A percentile compares a stretch with the other conserved stretches of the same genome.
Evolutionary conservation across 2,797 vertebrate genomes (phyloP).

Genomic region (Ptychadena robeensis): DNA sequence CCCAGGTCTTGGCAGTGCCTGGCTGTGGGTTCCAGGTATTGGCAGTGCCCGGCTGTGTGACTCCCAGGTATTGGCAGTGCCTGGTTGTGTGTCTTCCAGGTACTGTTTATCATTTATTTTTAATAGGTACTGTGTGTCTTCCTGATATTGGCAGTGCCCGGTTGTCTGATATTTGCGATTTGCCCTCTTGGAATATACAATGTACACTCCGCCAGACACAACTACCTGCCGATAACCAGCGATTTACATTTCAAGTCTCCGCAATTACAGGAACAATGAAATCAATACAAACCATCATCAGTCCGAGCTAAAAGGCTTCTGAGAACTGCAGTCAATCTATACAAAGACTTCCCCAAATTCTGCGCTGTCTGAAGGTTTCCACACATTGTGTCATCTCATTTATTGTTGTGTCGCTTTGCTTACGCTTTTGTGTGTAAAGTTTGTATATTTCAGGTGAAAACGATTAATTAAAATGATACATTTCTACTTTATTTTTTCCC

Average conservation of each 20-base stretch:
- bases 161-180: conserved; percentile 31
- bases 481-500: too few species aligned
- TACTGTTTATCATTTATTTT: too few species aligned
- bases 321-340: conserved; percentile 5
- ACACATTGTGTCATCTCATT: too few species aligned
- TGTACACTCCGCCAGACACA: conserved; percentile 34
- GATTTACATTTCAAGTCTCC: conserved; percentile 50
- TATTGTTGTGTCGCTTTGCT: too few species aligned
- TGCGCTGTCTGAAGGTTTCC: too few species aligned
- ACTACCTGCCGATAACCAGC: conserved; percentile 33
- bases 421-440: too few species aligned
- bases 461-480: too few species aligned
- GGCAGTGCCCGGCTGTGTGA: too few species aligned
- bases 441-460: too few species aligned
- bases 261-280: conserved; percentile 59
- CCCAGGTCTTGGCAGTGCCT: background rate
- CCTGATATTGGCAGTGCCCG: background rate
- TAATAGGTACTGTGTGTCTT: too few species aligned
- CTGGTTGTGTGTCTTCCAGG: too few species aligned
- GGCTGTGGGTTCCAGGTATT: too few species aligned
- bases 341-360: conserved; percentile 15
- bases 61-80: background rate
- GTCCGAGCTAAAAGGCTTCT: conserved; percentile 43
- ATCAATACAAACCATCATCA: conserved; percentile 51
- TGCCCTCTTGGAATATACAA: background rate